phyloP scores from a whole-genome alignment of 2,113 vertebrate species.

The Orthonyx spaldingii region DNA sequence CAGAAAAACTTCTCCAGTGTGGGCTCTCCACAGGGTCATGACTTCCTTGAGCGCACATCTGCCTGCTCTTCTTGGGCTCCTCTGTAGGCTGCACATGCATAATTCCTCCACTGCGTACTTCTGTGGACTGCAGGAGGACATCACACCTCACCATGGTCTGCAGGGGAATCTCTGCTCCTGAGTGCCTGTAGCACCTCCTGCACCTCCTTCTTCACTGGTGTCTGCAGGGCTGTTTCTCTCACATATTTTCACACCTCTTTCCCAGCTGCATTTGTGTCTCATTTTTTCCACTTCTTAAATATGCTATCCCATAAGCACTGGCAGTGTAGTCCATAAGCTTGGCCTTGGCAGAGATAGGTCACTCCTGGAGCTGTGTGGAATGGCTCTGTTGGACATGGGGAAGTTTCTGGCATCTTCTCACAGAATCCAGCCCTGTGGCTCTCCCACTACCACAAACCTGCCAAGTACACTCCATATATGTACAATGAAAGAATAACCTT shows the following conservation, averaged over 20 bases:
- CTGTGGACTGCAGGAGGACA: neutral
- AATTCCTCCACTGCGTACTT: neutral
- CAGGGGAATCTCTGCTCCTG: neutral
- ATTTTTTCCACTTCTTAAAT: neutral
- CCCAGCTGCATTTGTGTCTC: neutral
- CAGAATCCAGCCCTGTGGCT: neutral
- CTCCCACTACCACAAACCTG: neutral
- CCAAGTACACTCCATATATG: neutral
- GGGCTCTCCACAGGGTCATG: neutral
- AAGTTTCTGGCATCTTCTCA: neutral
- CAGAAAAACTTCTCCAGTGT: neutral
- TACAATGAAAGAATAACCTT: neutral
- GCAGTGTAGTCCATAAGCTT: fast-evolving
- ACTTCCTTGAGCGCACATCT: neutral
- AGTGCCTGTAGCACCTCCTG: neutral
- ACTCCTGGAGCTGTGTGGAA: neutral
- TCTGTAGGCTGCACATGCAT: neutral
- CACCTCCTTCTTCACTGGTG: neutral
- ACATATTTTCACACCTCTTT: neutral
- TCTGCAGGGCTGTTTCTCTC: neutral
- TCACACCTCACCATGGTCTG: neutral
- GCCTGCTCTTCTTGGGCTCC: fast-evolving
- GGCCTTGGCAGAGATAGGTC: neutral
- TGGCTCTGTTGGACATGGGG: fast-evolving
- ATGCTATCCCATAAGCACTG: neutral